Conservation (phyloP, 1,140 invertebrate species). For the honey bee (Apis mellifera) region Amel_HAv3.1 CM009937.2:12142001-12142500, state of each 20-base stretch:
- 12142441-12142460: neutral
- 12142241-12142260: slow-evolving; percentile 33
- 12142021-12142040: neutral
- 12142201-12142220: neutral
- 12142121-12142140: neutral
- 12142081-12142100: neutral
- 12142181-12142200: neutral
- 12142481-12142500: neutral
- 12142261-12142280: neutral
- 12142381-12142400: too few species aligned
- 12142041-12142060: neutral
- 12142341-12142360: too few species aligned
- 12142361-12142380: neutral
- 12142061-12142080: neutral
- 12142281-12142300: neutral
- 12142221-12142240: neutral
- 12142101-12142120: neutral
- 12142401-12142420: neutral
- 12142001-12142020: neutral
- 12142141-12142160: neutral
- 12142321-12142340: neutral
- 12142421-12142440: neutral
- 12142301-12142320: neutral
- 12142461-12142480: neutral
- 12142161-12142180: neutral